Evolutionary conservation across 2,113 vertebrate genomes (phyloP).

Genomic region (Elephantulus edwardii): DNA sequence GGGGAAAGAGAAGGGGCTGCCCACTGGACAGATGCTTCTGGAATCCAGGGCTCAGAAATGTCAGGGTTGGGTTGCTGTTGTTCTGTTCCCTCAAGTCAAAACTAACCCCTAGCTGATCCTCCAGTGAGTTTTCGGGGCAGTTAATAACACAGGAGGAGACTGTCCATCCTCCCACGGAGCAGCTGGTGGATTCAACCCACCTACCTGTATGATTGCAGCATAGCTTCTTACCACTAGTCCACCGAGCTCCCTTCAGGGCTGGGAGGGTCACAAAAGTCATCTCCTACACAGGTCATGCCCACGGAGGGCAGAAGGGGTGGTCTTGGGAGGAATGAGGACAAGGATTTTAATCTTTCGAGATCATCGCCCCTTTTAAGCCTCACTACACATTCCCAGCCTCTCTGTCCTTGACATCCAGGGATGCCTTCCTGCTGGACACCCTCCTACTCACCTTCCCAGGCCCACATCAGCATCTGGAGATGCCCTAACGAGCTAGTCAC

Average conservation of each 20-base stretch:
- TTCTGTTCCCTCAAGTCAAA: too few species aligned
- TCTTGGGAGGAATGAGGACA: neutral
- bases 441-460: neutral
- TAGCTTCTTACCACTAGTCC: too few species aligned
- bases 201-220: too few species aligned
- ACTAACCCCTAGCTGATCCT: too few species aligned
- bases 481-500: neutral
- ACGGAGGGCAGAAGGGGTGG: neutral
- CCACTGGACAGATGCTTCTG: neutral
- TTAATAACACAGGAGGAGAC: too few species aligned
- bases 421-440: neutral
- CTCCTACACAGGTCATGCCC: accelerated
- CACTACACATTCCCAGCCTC: neutral
- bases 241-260: too few species aligned
- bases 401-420: neutral
- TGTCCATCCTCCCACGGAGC: too few species aligned
- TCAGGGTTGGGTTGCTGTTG: too few species aligned
- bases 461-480: neutral
- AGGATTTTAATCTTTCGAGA: neutral
- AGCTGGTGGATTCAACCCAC: too few species aligned
- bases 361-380: accelerated
- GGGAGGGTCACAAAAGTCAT: neutral
- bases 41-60: neutral
- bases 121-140: too few species aligned
- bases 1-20: neutral